Conservation (phyloP, 2,797 vertebrate species). For the Myiothlypis coronata region DNA sequence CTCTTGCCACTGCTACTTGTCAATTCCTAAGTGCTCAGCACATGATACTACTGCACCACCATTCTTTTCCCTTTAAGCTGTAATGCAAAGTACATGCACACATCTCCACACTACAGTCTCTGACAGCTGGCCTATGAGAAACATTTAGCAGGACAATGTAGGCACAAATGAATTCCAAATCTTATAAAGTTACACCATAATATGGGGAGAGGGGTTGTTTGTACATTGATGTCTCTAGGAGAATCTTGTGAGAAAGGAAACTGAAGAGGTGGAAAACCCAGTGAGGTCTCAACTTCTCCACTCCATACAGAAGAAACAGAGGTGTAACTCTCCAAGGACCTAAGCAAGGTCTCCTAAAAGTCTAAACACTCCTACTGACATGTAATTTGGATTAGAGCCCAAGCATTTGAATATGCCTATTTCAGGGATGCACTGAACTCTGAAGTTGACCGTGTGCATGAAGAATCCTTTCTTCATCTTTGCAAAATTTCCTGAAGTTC, state of each 20-base stretch:
- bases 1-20: neutral
- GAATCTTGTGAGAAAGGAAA: neutral
- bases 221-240: neutral
- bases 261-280: neutral
- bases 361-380: neutral
- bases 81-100: neutral
- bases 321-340: neutral
- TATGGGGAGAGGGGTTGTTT: neutral
- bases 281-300: neutral
- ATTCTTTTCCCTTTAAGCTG: neutral
- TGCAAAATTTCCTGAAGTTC: neutral
- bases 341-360: neutral
- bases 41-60: neutral
- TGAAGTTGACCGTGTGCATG: neutral
- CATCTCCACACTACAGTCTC: neutral
- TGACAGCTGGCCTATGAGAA: neutral
- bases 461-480: neutral
- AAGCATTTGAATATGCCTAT: neutral
- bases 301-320: neutral
- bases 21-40: neutral
- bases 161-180: neutral
- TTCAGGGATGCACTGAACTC: neutral
- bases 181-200: neutral
- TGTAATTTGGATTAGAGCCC: neutral
- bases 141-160: neutral